A percentile compares a stretch with the other conserved stretches of the same genome.
These are phyloP conservation scores for Sinocyclocheilus rhinocerous DNA, from an alignment of 2,113 vertebrate genomes.

Conservation along the genomic window DNA sequence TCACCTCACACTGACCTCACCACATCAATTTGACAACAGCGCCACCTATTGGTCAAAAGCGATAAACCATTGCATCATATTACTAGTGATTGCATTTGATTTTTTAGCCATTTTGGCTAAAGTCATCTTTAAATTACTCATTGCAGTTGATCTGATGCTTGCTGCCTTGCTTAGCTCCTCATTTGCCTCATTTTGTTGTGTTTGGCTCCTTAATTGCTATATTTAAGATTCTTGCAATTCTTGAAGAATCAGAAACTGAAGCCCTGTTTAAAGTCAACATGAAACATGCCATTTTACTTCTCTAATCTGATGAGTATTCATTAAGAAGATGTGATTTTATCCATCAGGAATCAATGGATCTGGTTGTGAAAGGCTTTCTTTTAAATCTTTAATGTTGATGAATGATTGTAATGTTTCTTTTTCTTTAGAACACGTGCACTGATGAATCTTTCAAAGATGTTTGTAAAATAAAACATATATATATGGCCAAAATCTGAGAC, in stretches of 20 bases:
- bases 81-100: too few relatives aligned
- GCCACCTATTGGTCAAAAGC: too few relatives aligned
- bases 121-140: too few relatives aligned
- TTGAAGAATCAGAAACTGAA: background rate
- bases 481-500: background rate
- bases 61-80: too few relatives aligned
- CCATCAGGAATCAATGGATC: background rate
- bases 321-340: background rate
- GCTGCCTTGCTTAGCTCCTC: too few relatives aligned
- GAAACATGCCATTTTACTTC: slow-evolving; percentile 60
- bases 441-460: slow-evolving; percentile 25
- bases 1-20: too few relatives aligned
- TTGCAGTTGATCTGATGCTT: too few relatives aligned
- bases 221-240: background rate
- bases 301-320: background rate
- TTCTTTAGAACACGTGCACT: background rate
- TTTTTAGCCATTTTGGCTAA: too few relatives aligned
- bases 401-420: background rate
- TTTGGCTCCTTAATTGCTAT: too few relatives aligned
- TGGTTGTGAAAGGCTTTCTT: background rate
- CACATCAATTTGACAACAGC: too few relatives aligned
- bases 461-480: background rate
- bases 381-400: background rate
- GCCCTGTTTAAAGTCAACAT: slow-evolving; percentile 56
- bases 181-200: too few relatives aligned